Conservation (phyloP, 1,140 invertebrate species). For the Sminthurides bifidus region DNA sequence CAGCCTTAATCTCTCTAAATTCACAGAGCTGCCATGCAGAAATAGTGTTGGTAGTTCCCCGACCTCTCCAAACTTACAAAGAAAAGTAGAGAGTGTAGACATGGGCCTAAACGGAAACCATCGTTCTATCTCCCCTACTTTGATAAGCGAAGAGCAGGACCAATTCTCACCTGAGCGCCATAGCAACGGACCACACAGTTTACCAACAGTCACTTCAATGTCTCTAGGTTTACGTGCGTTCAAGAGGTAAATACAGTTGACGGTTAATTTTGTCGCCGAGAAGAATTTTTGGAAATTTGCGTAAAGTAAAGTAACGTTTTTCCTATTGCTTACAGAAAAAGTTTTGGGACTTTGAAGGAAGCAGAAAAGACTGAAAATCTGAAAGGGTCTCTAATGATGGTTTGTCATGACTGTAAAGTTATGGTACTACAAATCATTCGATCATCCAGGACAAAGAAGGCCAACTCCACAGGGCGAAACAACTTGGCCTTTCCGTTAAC, state of each 20-base stretch:
- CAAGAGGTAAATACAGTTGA: conserved; percentile 21
- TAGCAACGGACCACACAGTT: conserved; percentile 25
- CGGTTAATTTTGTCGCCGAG: not conserved
- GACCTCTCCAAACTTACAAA: conserved; percentile 48
- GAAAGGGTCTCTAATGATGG: conserved; percentile 67
- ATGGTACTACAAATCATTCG: conserved; percentile 87
- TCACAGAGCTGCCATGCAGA: conserved; percentile 13
- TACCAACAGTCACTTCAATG: conserved; percentile 40
- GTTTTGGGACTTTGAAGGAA: conserved; percentile 32
- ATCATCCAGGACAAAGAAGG: conserved; percentile 62
- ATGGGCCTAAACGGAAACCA: not conserved
- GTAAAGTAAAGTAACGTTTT: not conserved
- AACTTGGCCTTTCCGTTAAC: conserved; percentile 69
- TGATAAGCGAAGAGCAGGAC: conserved; percentile 22
- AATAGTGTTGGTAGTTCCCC: conserved; percentile 51
- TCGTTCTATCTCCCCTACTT: conserved; percentile 21
- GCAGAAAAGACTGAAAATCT: conserved; percentile 46
- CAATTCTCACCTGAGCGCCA: conserved; percentile 21
- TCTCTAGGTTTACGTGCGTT: conserved; percentile 30
- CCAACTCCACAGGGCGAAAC: conserved; percentile 56
- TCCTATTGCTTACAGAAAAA: conserved; percentile 29
- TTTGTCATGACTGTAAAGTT: conserved; percentile 86
- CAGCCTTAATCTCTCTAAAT: too few species aligned
- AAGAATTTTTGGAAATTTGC: too few species aligned
- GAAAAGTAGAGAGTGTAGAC: conserved; percentile 31